A percentile compares a stretch with the other conserved stretches of the same genome.
phyloP scores from a whole-genome alignment of 2,888 invertebrate genomes.

The Noctua janthe region DNA sequence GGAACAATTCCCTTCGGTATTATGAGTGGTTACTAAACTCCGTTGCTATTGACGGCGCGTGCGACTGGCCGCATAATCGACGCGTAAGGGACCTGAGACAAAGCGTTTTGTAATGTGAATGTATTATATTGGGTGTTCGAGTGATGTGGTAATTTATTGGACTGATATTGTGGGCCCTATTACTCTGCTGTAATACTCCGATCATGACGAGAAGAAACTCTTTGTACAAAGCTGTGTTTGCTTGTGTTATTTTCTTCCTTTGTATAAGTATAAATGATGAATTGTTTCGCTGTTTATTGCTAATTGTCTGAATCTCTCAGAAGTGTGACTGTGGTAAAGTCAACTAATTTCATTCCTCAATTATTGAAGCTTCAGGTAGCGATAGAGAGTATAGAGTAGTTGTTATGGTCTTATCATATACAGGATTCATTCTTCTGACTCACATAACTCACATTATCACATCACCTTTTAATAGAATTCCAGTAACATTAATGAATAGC shows the following conservation, averaged over 20 bases:
- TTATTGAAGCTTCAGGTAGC: neutral
- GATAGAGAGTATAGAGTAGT: neutral
- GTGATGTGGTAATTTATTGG: constrained; percentile 34
- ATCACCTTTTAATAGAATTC: neutral
- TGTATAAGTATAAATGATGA: neutral
- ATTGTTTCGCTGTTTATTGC: neutral
- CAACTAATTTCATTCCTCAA: neutral
- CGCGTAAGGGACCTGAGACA: constrained; percentile 55
- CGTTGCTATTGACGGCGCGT: constrained; percentile 43
- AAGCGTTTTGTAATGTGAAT: constrained; percentile 49
- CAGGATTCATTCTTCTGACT: neutral
- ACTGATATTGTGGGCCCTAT: neutral
- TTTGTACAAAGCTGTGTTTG: neutral
- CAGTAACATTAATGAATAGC: neutral
- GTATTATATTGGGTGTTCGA: constrained; percentile 27
- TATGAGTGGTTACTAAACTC: constrained; percentile 48
- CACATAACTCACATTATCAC: neutral
- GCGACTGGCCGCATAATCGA: constrained; percentile 38
- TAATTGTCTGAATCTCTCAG: neutral
- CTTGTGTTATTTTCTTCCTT: neutral
- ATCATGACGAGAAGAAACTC: neutral
- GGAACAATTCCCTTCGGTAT: constrained; percentile 51
- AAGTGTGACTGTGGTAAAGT: neutral
- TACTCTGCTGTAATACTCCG: neutral
- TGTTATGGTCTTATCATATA: neutral